A percentile compares a stretch with the other conserved stretches of the same genome.
Evolutionary conservation across 2,888 invertebrate genomes (phyloP).

Genomic region (Oasisia sp.): DNA sequence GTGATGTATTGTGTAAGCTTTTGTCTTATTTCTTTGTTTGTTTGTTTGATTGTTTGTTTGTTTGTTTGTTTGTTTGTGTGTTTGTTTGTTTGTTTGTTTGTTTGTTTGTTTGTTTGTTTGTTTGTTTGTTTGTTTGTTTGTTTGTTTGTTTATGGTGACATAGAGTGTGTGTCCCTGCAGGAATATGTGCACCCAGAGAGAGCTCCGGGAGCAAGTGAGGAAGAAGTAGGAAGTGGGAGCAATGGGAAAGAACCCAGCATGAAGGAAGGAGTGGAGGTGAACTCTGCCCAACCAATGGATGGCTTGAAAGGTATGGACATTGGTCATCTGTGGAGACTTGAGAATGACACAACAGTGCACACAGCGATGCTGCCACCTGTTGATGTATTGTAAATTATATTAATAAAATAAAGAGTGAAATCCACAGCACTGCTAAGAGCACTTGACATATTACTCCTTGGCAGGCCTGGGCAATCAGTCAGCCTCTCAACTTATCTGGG

Average conservation of each 20-base stretch:
- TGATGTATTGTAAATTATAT: not conserved
- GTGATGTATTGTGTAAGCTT: not conserved
- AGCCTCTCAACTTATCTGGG: too few species aligned
- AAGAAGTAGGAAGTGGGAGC: not conserved
- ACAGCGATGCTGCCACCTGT: not conserved
- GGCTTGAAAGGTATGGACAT: not conserved
- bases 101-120: too few species aligned
- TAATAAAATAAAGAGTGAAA: not conserved
- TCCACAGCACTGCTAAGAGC: not conserved
- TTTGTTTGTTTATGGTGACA: too few species aligned
- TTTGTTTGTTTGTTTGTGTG: too few species aligned
- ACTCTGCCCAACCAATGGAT: not conserved
- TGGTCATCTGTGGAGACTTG: not conserved
- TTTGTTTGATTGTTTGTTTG: too few species aligned
- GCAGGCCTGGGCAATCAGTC: too few species aligned
- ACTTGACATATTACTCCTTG: not conserved
- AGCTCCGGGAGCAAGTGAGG: not conserved
- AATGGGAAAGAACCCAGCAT: not conserved
- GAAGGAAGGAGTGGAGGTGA: not conserved
- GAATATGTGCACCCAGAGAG: not conserved
- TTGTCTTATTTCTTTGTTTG: too few species aligned
- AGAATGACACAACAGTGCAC: not conserved
- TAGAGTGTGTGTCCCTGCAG: not conserved
- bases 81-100: too few species aligned
- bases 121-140: too few species aligned